Base-by-base conservation (phyloP, 1,140 invertebrate species). In the Drosophila setifemur region DNA sequence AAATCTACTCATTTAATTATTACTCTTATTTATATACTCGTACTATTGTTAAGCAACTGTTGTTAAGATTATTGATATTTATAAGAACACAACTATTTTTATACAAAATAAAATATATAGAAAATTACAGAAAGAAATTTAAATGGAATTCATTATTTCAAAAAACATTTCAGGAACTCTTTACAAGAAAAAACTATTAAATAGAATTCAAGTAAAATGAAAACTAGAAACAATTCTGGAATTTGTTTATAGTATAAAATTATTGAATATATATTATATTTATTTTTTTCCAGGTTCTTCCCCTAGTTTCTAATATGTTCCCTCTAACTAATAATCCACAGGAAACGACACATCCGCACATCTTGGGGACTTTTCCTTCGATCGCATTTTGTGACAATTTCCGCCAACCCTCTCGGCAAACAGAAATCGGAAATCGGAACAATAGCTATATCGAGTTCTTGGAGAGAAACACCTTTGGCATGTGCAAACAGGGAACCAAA, bases 1-100 rank as follows among this genome's bases (percentile, higher is more conserved):
- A 86, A 86, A 86, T 73, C 33, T 49, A 63, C 52, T 50, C 47
- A 69, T 70, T 83, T 83, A 83, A 45, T 18, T 69, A 18, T 31
- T 69, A 42, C 5, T 29, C 7, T 61, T 44, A 40, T 53, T 68
- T 64, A 73, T 58, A 12, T 58, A 64, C 33, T 69, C 58, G 61
- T 25, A 68, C 9, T 63, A 60, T 0, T 52, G n/a, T 63, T 74
- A 75, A 48, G 43, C 8, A 53, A 53, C 44, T 78, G 43, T 66
- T 63, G 42, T 76, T 87, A 86, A 68, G 74, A 53, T 16, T 60
- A 40, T 66, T 77, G 14, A 23, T 64, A 83, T 33, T 52, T 55
- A 6, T 47, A 19, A 55, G 55, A 6, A 44, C 9, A 58, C 26
- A 3, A 37, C 37, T 64, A 83, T 76, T 69, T 64, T 77, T 83